Conservation (phyloP, 1,140 invertebrate species). For the Meloidogyne exigua region DNA sequence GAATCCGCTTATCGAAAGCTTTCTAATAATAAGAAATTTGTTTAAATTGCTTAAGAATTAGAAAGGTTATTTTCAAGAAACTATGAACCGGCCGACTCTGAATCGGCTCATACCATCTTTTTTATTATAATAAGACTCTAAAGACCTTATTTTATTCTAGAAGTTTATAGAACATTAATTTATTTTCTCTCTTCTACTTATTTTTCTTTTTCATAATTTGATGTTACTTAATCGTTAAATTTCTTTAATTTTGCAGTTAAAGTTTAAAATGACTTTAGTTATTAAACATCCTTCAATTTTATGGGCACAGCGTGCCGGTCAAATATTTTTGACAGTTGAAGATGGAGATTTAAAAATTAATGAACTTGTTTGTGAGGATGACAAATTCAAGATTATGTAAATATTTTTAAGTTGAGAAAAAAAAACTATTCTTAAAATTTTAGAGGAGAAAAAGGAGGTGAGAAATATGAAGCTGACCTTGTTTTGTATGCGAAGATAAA, state of each 20-base stretch:
- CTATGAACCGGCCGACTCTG: no score
- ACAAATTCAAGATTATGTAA: constrained; percentile 51
- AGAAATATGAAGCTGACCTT: constrained; percentile 49
- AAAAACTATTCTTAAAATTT: constrained; percentile 27
- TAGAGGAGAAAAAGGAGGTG: constrained; percentile 45
- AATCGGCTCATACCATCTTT: no score
- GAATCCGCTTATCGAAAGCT: no score
- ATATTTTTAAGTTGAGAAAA: not conserved
- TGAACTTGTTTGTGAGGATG: constrained; percentile 49
- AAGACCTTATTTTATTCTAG: constrained; percentile 9
- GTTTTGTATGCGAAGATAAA: constrained; percentile 47
- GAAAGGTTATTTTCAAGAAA: no score
- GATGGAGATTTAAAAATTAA: constrained; percentile 53
- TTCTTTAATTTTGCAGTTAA: not conserved
- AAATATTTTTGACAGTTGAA: constrained; percentile 47
- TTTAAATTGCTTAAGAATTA: no score
- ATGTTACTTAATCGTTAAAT: not conserved
- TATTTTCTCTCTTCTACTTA: constrained; percentile 1
- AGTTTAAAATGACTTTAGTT: constrained; percentile 9
- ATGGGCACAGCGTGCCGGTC: constrained; percentile 48
- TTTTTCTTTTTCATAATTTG: not conserved
- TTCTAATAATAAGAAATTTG: no score
- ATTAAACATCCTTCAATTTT: constrained; percentile 44
- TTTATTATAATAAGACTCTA: not conserved
- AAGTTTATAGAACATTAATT: not conserved